Conservation (phyloP, 1,140 invertebrate species). For the Dolichoris vasculosae region DNA sequence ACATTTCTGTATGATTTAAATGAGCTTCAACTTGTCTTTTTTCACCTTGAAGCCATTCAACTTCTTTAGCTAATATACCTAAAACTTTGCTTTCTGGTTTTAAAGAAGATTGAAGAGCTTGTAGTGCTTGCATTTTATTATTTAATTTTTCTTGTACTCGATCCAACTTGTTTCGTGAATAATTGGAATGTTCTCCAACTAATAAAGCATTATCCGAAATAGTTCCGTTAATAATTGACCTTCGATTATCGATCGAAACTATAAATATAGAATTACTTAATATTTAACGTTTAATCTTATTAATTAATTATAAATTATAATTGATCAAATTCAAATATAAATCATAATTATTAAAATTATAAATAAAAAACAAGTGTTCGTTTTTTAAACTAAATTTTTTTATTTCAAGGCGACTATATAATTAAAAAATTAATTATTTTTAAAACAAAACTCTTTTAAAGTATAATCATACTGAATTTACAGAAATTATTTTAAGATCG, state of each 20-base stretch:
- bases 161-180: constrained; percentile 86
- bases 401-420: too few species aligned
- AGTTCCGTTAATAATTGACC: constrained; percentile 61
- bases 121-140: constrained; percentile 87
- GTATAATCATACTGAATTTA: too few species aligned
- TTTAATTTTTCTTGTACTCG: constrained; percentile 86
- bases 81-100: constrained; percentile 86
- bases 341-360: too few species aligned
- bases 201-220: constrained; percentile 71
- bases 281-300: not conserved
- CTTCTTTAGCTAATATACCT: constrained; percentile 85
- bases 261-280: not conserved
- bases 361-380: too few species aligned
- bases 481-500: too few species aligned
- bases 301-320: not conserved
- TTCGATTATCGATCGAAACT: constrained; percentile 66
- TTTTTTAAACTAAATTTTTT: too few species aligned
- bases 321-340: too few species aligned
- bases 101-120: constrained; percentile 83
- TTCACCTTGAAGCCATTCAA: constrained; percentile 86
- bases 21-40: constrained; percentile 87
- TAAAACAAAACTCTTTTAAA: too few species aligned
- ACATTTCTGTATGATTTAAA: constrained; percentile 88
- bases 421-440: too few species aligned
- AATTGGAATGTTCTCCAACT: constrained; percentile 87